These are phyloP conservation scores for Lasioglossum vierecki DNA, from an alignment of 2,888 invertebrate species.

Conservation along the genomic window DNA sequence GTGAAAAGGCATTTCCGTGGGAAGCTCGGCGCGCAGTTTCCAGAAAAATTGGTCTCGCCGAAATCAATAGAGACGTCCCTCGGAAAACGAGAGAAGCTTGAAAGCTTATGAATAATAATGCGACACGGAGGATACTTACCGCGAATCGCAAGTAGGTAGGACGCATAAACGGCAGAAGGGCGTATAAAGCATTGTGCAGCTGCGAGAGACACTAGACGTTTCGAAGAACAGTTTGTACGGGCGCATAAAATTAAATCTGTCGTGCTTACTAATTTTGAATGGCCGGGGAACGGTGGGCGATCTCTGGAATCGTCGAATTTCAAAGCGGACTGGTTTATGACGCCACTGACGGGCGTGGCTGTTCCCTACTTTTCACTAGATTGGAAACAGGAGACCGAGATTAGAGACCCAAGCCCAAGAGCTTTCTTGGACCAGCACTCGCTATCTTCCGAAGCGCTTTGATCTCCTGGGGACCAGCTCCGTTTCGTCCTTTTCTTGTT, in stretches of 20 bases:
- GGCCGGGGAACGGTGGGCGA: neutral
- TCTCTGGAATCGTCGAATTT: constrained; percentile 36
- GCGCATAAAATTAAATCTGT: constrained; percentile 58
- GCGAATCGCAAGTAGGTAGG: constrained; percentile 49
- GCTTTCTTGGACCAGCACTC: constrained; percentile 27
- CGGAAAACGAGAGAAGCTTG: constrained; percentile 49
- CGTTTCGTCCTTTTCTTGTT: constrained; percentile 32
- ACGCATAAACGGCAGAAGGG: constrained; percentile 52
- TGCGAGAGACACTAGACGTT: constrained; percentile 17
- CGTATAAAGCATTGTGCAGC: constrained; percentile 37
- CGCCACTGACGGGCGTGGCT: constrained; percentile 34
- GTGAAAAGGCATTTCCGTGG: neutral
- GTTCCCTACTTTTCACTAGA: constrained; percentile 37
- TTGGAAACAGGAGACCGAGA: constrained; percentile 54
- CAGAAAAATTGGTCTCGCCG: neutral
- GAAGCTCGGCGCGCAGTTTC: neutral
- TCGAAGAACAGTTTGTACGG: constrained; percentile 1
- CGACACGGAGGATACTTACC: constrained; percentile 59
- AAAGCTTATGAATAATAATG: constrained; percentile 68
- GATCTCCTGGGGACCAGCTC: constrained; percentile 36
- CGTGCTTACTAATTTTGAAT: constrained; percentile 56
- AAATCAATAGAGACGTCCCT: constrained; percentile 33
- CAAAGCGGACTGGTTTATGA: constrained; percentile 51
- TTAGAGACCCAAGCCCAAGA: constrained; percentile 36
- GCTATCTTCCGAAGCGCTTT: constrained; percentile 42